Base-by-base conservation (phyloP, 2,113 vertebrate genomes). In the Muntiacus reevesi region DNA sequence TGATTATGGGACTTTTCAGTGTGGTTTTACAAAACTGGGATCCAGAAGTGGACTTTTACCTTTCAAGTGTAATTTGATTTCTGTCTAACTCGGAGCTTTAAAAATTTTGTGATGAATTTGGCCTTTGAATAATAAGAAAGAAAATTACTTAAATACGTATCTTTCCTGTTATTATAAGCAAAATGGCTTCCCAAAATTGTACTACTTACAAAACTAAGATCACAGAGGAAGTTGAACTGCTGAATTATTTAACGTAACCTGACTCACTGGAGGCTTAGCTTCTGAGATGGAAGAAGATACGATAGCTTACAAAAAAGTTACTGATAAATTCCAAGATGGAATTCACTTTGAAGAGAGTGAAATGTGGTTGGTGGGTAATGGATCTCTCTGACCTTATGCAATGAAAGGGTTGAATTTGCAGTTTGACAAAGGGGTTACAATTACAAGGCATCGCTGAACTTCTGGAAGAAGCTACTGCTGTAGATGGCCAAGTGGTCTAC, bases 301-400 rank as follows among this genome's bases (percentile, higher is more conserved):
- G 21, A 59, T 88, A 93, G 62, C 5, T 97, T 93, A 91, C 27
- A 33, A 76, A 91, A 89, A 91, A n/a, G n/a, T 74, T 83, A 95
- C 60, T 87, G 89, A 92, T 87, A 81, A 90, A 90, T 95, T 94
- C n/a, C 47, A 79, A 97, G 76, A 95, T 82, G 76, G 88, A 97
- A 93, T 93, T 97, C 64, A 88, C 59, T 94, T 97, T 97, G 54
- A 98, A 97, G 90, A 88, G 21, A 79, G 28, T 95, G 76, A 83
- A 95, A 67, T 88, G 64, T 92, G 47, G 52, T 67, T 81, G 36
- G 10, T 5, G 17, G 33, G 25, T 87, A 95, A 94, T 55, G 90
- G 78, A 92, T 91, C 71, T 89, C 83, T 96, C 78, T 55, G 83
- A 55, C 30, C n/a, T 85, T 85, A 85, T 40, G 36, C 33, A 30